Conservation (phyloP, 2,797 vertebrate genomes). For the Rousettus madagascariensis region DNA sequence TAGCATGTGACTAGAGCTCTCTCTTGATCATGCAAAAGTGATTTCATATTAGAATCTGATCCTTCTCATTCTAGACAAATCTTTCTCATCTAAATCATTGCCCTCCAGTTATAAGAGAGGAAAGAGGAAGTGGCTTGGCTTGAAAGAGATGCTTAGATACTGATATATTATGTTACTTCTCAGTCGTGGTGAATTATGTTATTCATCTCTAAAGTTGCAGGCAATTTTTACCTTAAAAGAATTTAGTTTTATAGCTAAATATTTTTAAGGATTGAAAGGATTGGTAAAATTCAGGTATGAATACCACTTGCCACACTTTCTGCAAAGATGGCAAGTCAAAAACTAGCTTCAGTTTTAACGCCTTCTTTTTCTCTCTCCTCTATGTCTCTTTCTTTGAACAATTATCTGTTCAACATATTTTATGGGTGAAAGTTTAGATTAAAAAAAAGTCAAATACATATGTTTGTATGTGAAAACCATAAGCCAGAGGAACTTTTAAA, state of each 20-base stretch:
- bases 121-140: background rate
- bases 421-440: background rate
- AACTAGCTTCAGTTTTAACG: background rate
- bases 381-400: background rate
- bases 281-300: background rate
- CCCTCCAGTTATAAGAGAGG: background rate
- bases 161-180: background rate
- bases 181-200: background rate
- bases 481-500: background rate
- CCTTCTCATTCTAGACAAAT: conserved; percentile 54
- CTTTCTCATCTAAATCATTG: conserved; percentile 54
- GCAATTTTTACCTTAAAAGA: background rate
- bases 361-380: background rate
- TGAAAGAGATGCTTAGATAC: conserved; percentile 3
- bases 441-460: background rate
- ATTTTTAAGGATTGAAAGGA: background rate
- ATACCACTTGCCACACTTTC: background rate
- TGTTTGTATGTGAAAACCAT: background rate
- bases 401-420: background rate
- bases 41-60: conserved; percentile 65
- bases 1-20: conserved; percentile 15
- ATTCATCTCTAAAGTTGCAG: conserved; percentile 4
- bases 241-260: conserved; percentile 23
- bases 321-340: background rate
- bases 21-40: conserved; percentile 37